Evolutionary conservation across 1,140 invertebrate species (phyloP).

Genomic region (Dreissena polymorpha): DNA sequence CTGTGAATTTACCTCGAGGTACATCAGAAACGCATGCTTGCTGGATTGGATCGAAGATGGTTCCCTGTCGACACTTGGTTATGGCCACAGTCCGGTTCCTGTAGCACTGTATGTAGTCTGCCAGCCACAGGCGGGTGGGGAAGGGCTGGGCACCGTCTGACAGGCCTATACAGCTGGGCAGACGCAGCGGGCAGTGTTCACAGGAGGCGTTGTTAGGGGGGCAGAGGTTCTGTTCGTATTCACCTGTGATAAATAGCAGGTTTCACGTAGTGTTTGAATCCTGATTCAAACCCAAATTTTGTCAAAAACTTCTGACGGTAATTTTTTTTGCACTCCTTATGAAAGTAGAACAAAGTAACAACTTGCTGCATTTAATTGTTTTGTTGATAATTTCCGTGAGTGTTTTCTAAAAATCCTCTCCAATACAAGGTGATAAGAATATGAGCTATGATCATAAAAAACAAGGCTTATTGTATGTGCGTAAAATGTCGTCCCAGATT

Average conservation of each 20-base stretch:
- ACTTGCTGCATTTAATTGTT: too few relatives aligned
- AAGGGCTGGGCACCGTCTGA: slow-evolving; percentile 52
- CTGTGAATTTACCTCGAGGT: slow-evolving; percentile 24
- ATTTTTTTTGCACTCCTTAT: too few relatives aligned
- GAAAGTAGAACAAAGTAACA: too few relatives aligned
- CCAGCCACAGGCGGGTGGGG: slow-evolving; percentile 32
- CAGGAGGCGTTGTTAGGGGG: slow-evolving; percentile 40
- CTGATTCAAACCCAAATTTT: too few relatives aligned
- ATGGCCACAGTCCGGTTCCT: slow-evolving; percentile 43
- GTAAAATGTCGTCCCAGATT: too few relatives aligned
- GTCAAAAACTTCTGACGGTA: too few relatives aligned
- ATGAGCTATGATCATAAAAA: too few relatives aligned
- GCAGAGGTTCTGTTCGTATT: slow-evolving; percentile 61
- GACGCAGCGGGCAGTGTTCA: slow-evolving; percentile 47
- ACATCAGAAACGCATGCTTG: slow-evolving; percentile 29
- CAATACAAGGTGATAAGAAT: too few relatives aligned
- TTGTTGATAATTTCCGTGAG: too few relatives aligned
- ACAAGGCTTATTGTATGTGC: too few relatives aligned
- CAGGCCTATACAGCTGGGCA: slow-evolving; percentile 58
- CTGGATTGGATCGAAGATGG: slow-evolving; percentile 30
- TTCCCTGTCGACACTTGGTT: slow-evolving; percentile 48
- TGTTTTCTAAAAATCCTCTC: too few relatives aligned
- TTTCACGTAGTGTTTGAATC: background rate
- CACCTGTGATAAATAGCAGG: slow-evolving; percentile 42
- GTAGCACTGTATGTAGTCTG: slow-evolving; percentile 40